A percentile compares a stretch with the other conserved stretches of the same genome.
phyloP scores from a whole-genome alignment of 1,140 invertebrate species.

The Rhagoletis pomonella region DNA sequence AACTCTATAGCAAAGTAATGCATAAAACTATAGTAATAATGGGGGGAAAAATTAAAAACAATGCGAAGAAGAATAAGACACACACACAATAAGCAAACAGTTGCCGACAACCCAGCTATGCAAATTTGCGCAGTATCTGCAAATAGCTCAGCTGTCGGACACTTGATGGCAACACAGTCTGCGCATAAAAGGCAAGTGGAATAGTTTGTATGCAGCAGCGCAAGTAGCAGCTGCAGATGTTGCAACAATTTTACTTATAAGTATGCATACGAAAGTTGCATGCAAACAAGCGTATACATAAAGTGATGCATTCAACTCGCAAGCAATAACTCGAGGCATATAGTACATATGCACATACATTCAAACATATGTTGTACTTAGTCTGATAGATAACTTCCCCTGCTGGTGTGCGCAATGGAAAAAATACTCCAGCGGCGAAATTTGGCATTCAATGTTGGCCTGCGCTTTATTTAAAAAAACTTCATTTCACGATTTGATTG shows the following conservation, averaged over 20 bases:
- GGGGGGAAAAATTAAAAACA: not conserved
- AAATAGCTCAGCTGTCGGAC: constrained; percentile 20
- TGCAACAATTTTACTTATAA: not conserved
- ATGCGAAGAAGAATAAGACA: not conserved
- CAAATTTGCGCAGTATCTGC: constrained; percentile 28
- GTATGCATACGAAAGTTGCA: not conserved
- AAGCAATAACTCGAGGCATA: not conserved
- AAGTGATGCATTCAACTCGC: not conserved
- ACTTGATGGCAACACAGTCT: not conserved
- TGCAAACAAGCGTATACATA: not conserved
- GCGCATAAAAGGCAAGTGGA: constrained; percentile 18
- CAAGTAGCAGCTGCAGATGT: not conserved
- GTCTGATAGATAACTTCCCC: no score
- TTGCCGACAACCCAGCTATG: constrained; percentile 35
- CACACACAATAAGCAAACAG: constrained; percentile 18
- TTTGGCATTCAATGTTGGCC: not conserved
- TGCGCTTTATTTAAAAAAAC: not conserved
- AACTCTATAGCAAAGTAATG: constrained; percentile 22
- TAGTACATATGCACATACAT: not conserved
- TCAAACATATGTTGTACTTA: not conserved
- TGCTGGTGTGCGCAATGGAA: not conserved
- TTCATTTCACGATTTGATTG: not conserved
- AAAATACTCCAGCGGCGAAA: not conserved
- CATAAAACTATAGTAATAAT: constrained; percentile 14
- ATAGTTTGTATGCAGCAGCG: not conserved